Evolutionary conservation across 92 coral and sea anemone genomes (phyloP).

Genomic region (Porites evermanni): DNA sequence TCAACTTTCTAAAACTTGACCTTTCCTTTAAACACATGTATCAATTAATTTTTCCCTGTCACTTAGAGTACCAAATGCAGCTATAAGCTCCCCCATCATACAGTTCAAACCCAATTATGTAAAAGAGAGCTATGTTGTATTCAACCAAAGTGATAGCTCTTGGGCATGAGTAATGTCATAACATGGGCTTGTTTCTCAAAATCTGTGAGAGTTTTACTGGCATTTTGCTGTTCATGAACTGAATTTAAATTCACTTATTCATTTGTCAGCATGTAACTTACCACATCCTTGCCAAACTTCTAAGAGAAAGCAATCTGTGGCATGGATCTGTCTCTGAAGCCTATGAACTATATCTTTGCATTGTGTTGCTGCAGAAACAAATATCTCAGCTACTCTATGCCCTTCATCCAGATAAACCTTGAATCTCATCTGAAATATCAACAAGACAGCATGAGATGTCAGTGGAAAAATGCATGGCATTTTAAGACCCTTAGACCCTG

Average conservation of each 20-base stretch:
- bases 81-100: too few relatives aligned
- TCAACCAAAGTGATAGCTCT: too few relatives aligned
- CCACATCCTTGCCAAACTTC: conserved; percentile 99
- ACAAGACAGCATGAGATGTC: conserved; percentile 2
- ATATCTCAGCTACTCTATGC: conserved; percentile 75
- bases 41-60: too few relatives aligned
- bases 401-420: conserved; percentile 79
- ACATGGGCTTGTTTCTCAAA: too few relatives aligned
- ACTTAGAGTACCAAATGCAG: too few relatives aligned
- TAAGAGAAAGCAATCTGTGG: conserved; percentile 78
- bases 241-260: not conserved
- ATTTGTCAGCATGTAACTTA: conserved; percentile 47
- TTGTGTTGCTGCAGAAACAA: conserved; percentile 79
- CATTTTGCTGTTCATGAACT: not conserved
- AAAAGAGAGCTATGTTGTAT: too few relatives aligned
- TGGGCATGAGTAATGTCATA: too few relatives aligned
- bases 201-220: not conserved
- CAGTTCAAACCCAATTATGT: too few relatives aligned
- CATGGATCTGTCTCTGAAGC: conserved; percentile 81
- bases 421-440: conserved; percentile 69
- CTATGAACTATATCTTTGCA: conserved; percentile 82
- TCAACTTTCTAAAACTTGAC: too few relatives aligned
- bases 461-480: conserved; percentile 17
- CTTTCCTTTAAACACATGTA: too few relatives aligned
- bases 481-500: conserved; percentile 4